These are phyloP conservation scores for Crocuta crocuta DNA, from an alignment of 2,113 vertebrate species.

Conservation along the genomic window DNA sequence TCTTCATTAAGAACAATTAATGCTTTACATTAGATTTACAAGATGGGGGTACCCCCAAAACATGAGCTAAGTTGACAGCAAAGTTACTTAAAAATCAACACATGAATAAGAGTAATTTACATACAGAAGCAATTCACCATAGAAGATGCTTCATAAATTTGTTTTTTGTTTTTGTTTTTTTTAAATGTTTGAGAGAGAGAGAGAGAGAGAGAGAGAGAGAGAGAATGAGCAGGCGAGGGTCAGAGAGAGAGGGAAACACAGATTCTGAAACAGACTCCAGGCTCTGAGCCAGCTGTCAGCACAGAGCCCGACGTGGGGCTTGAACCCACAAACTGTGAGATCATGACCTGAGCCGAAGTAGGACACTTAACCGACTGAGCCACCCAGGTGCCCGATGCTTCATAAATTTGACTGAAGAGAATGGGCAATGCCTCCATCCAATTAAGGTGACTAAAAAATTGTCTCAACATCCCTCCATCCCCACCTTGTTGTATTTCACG, in stretches of 20 bases:
- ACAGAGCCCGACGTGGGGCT: too few relatives aligned
- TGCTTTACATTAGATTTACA: neutral
- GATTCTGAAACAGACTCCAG: too few relatives aligned
- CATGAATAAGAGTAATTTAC: neutral
- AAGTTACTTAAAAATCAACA: neutral
- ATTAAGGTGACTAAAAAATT: neutral
- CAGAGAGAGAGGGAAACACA: too few relatives aligned
- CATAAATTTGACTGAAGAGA: neutral
- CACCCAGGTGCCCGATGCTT: neutral
- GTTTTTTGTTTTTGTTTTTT: too few relatives aligned
- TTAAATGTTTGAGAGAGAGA: too few relatives aligned
- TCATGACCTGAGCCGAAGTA: too few relatives aligned
- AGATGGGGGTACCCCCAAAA: neutral
- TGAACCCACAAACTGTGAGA: too few relatives aligned
- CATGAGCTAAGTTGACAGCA: neutral
- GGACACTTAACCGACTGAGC: too few relatives aligned
- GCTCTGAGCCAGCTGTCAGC: too few relatives aligned
- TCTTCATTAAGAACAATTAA: constrained; percentile 41
- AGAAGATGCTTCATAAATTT: neutral
- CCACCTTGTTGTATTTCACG: neutral
- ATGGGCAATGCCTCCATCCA: neutral
- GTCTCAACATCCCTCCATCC: neutral
- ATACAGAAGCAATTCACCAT: neutral
- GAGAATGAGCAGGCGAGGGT: too few relatives aligned
- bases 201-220: too few relatives aligned